These are phyloP conservation scores for Drosophila biarmipes DNA, from an alignment of 1,140 invertebrate species.

Conservation along the genomic window DNA sequence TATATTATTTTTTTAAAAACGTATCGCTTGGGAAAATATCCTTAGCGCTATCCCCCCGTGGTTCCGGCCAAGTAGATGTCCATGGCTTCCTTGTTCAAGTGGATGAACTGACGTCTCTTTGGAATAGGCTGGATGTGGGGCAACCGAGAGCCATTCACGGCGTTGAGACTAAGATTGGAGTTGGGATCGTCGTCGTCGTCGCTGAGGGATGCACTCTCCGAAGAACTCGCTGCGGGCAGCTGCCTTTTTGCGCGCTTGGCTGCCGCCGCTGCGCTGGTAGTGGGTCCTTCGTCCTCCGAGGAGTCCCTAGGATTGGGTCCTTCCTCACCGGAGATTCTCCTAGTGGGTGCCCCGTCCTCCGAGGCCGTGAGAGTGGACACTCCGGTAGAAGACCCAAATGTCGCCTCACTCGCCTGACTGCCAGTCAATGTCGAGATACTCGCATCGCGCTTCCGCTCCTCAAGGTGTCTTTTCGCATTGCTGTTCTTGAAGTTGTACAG, in stretches of 20 bases:
- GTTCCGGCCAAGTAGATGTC: constrained; percentile 68
- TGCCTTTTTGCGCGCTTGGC: background rate
- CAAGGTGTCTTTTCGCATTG: background rate
- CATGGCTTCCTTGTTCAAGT: constrained; percentile 35
- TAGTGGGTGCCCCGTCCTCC: background rate
- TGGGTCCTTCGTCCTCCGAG: background rate
- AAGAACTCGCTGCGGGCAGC: background rate
- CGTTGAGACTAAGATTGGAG: constrained; percentile 56
- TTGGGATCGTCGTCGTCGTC: constrained; percentile 60
- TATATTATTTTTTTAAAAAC: too few species aligned
- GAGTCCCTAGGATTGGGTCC: background rate
- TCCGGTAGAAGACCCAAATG: background rate
- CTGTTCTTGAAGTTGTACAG: constrained; percentile 30
- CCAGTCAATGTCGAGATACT: constrained; percentile 41
- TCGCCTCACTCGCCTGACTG: constrained; percentile 15
- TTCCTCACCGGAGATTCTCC: background rate
- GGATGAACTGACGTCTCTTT: constrained; percentile 43
- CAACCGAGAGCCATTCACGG: constrained; percentile 61
- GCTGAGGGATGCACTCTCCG: background rate
- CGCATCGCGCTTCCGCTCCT: background rate
- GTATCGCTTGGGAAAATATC: background rate
- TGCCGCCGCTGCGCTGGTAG: background rate
- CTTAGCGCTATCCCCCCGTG: constrained; percentile 47
- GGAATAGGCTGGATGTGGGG: constrained; percentile 67
- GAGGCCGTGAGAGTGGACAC: too few species aligned